These are phyloP conservation scores for Spongilla lacustris DNA, from an alignment of 37 sponge, comb jelly and placozoan species.

Conservation along the genomic window DNA sequence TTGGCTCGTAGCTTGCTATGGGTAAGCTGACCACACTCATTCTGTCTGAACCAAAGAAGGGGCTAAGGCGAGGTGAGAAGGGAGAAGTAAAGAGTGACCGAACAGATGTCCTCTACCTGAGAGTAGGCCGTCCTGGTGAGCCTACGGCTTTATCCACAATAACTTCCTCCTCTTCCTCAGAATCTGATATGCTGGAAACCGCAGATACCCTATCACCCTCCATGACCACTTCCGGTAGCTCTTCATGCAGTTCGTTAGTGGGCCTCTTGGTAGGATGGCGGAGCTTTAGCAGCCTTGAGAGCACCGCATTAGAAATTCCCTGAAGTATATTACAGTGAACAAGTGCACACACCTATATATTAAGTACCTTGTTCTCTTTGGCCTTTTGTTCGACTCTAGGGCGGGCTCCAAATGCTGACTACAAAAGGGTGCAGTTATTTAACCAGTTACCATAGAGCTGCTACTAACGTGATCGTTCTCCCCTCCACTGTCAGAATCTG, in stretches of 20 bases:
- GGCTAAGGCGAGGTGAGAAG: constrained; percentile 17
- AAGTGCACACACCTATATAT: background rate
- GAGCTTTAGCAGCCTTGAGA: background rate
- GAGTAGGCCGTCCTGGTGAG: constrained; percentile 42
- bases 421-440: background rate
- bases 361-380: background rate
- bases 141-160: background rate
- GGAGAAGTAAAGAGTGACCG: background rate
- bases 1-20: constrained; percentile 8
- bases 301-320: background rate
- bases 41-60: constrained; percentile 63
- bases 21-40: constrained; percentile 69
- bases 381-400: background rate
- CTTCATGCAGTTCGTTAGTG: background rate
- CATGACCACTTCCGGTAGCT: constrained; percentile 6
- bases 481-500: constrained; percentile 69
- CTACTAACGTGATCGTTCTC: constrained; percentile 41
- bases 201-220: constrained; percentile 44
- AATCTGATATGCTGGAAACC: constrained; percentile 51
- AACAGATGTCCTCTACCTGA: constrained; percentile 27
- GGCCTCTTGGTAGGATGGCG: background rate
- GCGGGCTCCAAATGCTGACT: background rate
- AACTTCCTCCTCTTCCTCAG: constrained; percentile 56
- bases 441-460: background rate
- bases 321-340: background rate